Evolutionary conservation across 2,113 vertebrate genomes (phyloP), one percentile per base, ranked within the genome.

Genomic region (Microtus montanus): DNA sequence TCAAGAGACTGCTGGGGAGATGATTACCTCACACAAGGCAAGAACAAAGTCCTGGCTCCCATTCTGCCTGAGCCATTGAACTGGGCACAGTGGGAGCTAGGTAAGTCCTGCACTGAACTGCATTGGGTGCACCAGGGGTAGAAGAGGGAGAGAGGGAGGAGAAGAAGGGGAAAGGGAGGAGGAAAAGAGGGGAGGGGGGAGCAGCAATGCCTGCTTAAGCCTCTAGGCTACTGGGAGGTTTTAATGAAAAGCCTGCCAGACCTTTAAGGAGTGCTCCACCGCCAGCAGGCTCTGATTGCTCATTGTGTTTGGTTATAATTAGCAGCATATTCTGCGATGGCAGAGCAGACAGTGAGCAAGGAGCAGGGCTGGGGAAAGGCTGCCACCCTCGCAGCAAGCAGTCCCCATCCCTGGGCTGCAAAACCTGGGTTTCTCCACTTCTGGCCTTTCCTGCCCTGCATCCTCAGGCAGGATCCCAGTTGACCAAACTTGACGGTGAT

Each of bases 281-380:
- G 9, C 35, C 94, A 92, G 95, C 85, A 13, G 30, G 92, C 89
- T 47, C 92, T 94, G 96, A 97, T 96, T 97, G 94, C 47, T 91
- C 97, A 87, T 90, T 96, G 75, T 95, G 66, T 95, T 96, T 64
- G 26, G 95, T 96, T 96, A 96, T 52, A 94, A 92, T 96, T 97
- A 95, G 96, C 85, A 77, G 47, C 47, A 4, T 41, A 14, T 82
- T 87, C 92, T 92, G 95, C 78, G 14, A 71, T 89, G 91, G 95
- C 71, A 95, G 87, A 91, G 66, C 41, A 52, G 30, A 13, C 89
- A 9, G 54, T 28, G 5, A 84, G 87, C 26, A 3, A 3, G 95
- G 71, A 97, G 74, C 75, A 17, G 79, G 38, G 54, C 17, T 87
- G 74, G 80, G 84, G 87, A 54, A 90, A 91, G 95, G 82, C 85